Evolutionary conservation across 2,888 invertebrate genomes (phyloP).

Genomic region (Teleogryllus oceanicus): DNA sequence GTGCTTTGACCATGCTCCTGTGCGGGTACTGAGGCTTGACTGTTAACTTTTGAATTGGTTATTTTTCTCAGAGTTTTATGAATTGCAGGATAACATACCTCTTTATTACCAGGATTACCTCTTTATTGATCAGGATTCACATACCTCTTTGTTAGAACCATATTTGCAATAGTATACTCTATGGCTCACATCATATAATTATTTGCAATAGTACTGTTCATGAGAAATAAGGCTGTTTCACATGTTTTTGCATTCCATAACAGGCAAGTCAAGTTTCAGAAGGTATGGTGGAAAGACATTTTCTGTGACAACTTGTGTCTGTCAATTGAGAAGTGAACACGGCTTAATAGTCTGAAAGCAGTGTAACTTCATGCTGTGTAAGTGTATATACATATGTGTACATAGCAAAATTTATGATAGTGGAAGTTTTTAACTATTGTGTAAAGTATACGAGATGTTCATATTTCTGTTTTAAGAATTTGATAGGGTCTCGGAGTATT

Average conservation of each 20-base stretch:
- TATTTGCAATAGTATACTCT: neutral
- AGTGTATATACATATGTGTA: constrained; percentile 1
- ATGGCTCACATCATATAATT: neutral
- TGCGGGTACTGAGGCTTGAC: constrained; percentile 12
- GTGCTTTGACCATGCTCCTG: neutral
- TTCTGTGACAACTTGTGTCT: constrained; percentile 11
- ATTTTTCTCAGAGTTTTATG: neutral
- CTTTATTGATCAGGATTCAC: neutral
- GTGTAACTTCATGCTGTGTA: neutral
- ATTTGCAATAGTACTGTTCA: neutral
- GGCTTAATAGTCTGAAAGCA: neutral
- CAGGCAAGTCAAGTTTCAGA: neutral
- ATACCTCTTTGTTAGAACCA: neutral
- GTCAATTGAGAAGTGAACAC: neutral
- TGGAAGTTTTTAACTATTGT: neutral
- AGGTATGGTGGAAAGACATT: neutral
- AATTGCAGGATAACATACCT: neutral
- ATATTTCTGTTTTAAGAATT: constrained; percentile 2
- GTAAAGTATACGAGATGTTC: constrained; percentile 18
- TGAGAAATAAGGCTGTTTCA: neutral
- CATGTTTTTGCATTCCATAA: neutral
- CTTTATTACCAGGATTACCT: neutral
- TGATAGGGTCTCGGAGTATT: constrained; percentile 6
- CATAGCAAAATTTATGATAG: neutral
- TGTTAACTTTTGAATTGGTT: neutral